A percentile compares a stretch with the other conserved stretches of the same genome.
phyloP scores from a whole-genome alignment of 2,113 vertebrate species.

The Lepidothrix coronata region DNA sequence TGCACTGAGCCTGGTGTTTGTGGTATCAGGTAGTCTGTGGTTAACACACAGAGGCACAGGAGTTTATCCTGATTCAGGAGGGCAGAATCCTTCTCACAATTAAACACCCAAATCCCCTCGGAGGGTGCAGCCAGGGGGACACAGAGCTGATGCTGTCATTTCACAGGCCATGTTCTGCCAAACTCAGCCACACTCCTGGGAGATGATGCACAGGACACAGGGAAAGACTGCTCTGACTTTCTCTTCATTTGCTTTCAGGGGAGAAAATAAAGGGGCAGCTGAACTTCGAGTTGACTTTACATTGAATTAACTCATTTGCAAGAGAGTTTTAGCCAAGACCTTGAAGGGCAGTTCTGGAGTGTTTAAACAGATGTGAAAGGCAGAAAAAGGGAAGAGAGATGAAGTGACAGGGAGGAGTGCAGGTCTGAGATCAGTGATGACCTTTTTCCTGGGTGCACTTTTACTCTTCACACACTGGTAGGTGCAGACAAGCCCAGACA shows the following conservation, averaged over 20 bases:
- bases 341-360: neutral
- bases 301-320: neutral
- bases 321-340: neutral
- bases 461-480: neutral
- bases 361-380: neutral
- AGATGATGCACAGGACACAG: neutral
- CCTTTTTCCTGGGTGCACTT: neutral
- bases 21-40: neutral
- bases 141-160: fast-evolving
- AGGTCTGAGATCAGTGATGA: neutral
- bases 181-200: neutral
- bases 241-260: neutral
- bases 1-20: neutral
- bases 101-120: neutral
- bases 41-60: neutral
- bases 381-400: neutral
- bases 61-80: neutral
- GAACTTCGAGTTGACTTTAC: neutral
- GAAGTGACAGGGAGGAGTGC: neutral
- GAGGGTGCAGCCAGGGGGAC: neutral
- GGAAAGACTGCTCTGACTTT: neutral
- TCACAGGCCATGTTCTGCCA: neutral
- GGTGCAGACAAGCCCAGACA: conserved; percentile 31
- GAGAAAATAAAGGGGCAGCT: neutral
- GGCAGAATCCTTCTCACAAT: neutral